Conservation (phyloP, 1,140 invertebrate genomes). For the Trichogramma pretiosum region DNA sequence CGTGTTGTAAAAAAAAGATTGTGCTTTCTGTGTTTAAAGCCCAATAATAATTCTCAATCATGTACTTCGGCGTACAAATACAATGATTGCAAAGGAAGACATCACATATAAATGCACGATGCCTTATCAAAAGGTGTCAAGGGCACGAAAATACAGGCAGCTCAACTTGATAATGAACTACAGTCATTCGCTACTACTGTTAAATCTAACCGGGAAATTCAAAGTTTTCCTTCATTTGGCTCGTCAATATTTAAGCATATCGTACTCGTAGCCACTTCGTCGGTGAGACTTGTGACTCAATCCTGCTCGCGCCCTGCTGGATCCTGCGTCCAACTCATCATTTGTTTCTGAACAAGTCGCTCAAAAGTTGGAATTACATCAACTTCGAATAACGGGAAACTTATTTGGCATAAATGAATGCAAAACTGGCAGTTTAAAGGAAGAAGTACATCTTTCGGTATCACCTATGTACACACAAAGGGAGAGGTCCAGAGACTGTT, state of each 20-base stretch:
- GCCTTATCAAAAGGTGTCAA: not conserved
- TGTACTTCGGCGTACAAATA: not conserved
- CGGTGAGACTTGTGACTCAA: not conserved
- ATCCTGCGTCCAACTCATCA: not conserved
- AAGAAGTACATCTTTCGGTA: not conserved
- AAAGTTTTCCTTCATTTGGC: not conserved
- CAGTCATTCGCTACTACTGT: not conserved
- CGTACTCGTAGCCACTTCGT: not conserved
- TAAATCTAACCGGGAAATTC: not conserved
- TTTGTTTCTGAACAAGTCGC: not conserved
- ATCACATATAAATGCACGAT: not conserved
- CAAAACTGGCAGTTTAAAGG: not conserved
- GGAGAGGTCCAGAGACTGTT: too few species aligned
- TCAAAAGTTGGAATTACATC: not conserved
- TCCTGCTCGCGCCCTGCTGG: not conserved
- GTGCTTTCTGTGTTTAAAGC: not conserved
- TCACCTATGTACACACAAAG: not conserved
- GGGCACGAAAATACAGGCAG: not conserved
- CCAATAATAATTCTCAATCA: not conserved
- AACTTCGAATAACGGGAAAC: not conserved
- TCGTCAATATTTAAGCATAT: not conserved
- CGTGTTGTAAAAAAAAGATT: not conserved
- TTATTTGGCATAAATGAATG: not conserved
- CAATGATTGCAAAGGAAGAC: not conserved
- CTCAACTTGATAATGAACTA: not conserved